Evolutionary conservation across 1,140 invertebrate species (phyloP).

Genomic region (Drosophila bocki): DNA sequence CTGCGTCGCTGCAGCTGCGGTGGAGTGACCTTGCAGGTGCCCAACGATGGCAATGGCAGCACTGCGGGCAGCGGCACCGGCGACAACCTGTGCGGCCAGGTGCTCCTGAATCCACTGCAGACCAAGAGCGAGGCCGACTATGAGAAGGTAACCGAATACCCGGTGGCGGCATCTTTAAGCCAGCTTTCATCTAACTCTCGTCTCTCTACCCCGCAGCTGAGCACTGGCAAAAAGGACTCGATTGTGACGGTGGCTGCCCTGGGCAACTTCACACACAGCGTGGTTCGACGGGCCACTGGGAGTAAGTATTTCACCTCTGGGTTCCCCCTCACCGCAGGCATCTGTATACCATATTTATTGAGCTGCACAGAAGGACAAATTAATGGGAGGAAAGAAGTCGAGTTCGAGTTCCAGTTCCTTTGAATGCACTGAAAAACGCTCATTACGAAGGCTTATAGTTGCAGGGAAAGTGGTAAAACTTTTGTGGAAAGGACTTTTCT

Average conservation of each 20-base stretch:
- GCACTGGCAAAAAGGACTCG: slow-evolving; percentile 84
- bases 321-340: no score
- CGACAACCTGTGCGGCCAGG: slow-evolving; percentile 80
- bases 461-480: neutral
- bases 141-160: slow-evolving; percentile 73
- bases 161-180: neutral
- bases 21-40: slow-evolving; percentile 60
- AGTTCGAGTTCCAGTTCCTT: neutral
- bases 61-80: slow-evolving; percentile 51
- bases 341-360: neutral
- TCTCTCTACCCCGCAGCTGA: slow-evolving; percentile 58
- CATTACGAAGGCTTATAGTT: slow-evolving; percentile 8
- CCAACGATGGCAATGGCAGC: slow-evolving; percentile 72
- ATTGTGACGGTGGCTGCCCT: slow-evolving; percentile 83
- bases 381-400: slow-evolving; percentile 1
- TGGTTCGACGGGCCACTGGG: slow-evolving; percentile 81
- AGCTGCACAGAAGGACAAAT: slow-evolving; percentile 5
- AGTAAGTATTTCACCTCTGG: slow-evolving; percentile 65
- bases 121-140: slow-evolving; percentile 82
- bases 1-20: slow-evolving; percentile 77
- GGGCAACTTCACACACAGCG: slow-evolving; percentile 82
- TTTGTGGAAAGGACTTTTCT: neutral
- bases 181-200: neutral
- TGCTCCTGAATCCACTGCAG: slow-evolving; percentile 78
- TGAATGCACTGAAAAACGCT: slow-evolving; percentile 3